Conservation (phyloP, 2,888 invertebrate species). For the Nysson spinosus region DNA sequence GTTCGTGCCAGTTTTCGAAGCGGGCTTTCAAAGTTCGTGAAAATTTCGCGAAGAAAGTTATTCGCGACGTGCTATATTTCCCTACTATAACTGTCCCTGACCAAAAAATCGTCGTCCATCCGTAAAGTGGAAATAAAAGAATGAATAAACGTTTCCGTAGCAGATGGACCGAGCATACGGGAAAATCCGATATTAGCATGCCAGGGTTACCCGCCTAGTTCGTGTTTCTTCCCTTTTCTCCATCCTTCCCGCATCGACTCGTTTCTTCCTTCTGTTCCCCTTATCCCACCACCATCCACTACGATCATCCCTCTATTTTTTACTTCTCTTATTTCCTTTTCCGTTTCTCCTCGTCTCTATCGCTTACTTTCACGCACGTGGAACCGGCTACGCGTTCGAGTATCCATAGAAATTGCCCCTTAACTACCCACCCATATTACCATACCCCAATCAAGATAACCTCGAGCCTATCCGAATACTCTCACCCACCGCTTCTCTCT, state of each 20-base stretch:
- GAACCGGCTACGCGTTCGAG: conserved; percentile 47
- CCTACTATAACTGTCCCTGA: conserved; percentile 11
- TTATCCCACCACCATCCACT: neutral
- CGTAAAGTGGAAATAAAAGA: conserved; percentile 56
- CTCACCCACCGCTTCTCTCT: neutral
- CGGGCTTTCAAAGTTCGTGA: conserved; percentile 14
- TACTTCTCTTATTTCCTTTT: conserved; percentile 20
- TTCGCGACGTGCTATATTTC: conserved; percentile 27
- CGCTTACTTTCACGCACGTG: conserved; percentile 34
- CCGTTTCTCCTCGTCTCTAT: conserved; percentile 20
- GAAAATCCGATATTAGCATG: conserved; percentile 65
- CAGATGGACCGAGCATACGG: conserved; percentile 57
- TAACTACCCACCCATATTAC: conserved; percentile 52
- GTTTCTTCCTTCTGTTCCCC: conserved; percentile 24
- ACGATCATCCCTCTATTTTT: conserved; percentile 1
- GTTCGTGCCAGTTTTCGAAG: conserved; percentile 36
- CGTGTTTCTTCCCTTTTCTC: conserved; percentile 57
- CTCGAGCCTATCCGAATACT: conserved; percentile 28
- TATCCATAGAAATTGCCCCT: conserved; percentile 54
- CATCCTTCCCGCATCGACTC: conserved; percentile 13
- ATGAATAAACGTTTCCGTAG: conserved; percentile 58
- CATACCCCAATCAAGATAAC: conserved; percentile 63
- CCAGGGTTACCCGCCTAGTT: conserved; percentile 58
- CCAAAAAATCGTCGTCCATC: conserved; percentile 37
- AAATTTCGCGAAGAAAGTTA: conserved; percentile 46